A percentile compares a stretch with the other conserved stretches of the same genome.
Evolutionary conservation across 2,888 invertebrate species (phyloP).

Genomic region (Loripinus fragilis): DNA sequence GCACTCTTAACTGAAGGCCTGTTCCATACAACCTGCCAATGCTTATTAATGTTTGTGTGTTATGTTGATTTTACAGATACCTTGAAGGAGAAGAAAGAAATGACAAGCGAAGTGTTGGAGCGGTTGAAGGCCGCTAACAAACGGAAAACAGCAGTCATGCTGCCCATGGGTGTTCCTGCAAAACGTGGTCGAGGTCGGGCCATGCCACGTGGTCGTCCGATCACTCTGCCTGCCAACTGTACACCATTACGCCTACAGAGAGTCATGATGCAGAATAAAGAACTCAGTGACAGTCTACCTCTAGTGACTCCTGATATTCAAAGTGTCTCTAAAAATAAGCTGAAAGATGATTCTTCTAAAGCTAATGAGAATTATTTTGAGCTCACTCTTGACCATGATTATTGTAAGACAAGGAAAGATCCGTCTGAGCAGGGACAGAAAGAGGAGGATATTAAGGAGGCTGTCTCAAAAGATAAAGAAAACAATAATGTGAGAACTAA

Average conservation of each 20-base stretch:
- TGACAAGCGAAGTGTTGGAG: slow-evolving; percentile 35
- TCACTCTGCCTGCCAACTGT: slow-evolving; percentile 54
- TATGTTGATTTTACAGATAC: not conserved
- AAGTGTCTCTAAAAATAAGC: not conserved
- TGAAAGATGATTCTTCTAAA: not conserved
- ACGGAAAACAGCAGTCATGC: slow-evolving; percentile 70
- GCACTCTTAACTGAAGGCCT: too few relatives aligned
- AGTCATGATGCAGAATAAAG: slow-evolving; percentile 58
- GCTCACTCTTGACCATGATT: slow-evolving; percentile 86
- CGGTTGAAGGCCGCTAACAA: slow-evolving; percentile 55
- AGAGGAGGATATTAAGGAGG: not conserved
- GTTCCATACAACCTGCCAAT: too few relatives aligned
- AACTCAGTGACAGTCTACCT: slow-evolving; percentile 38
- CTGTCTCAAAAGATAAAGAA: not conserved
- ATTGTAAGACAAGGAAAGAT: slow-evolving; percentile 82
- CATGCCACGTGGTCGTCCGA: slow-evolving; percentile 61
- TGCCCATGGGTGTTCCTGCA: slow-evolving; percentile 71
- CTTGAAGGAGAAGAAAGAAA: slow-evolving; percentile 30
- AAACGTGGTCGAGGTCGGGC: slow-evolving; percentile 66
- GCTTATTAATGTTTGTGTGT: too few relatives aligned
- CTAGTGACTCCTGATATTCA: slow-evolving; percentile 15
- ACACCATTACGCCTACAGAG: slow-evolving; percentile 60
- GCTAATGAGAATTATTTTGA: slow-evolving; percentile 58
- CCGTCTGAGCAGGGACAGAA: not conserved
- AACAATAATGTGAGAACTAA: not conserved